phyloP scores from a whole-genome alignment of 2,888 invertebrate genomes.

The Ypsolopha scabrella region DNA sequence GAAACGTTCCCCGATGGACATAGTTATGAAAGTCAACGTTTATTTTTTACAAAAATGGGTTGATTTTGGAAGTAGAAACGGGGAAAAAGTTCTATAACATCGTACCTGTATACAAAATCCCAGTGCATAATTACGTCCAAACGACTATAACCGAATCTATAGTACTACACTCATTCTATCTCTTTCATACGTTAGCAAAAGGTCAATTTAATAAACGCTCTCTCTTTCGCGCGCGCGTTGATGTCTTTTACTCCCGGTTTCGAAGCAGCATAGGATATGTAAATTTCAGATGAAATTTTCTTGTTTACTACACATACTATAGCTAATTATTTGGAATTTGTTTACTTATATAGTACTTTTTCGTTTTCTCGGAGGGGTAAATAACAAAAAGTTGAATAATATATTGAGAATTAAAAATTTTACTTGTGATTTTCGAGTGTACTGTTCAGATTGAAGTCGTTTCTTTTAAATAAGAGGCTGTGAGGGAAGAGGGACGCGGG shows the following conservation, averaged over 20 bases:
- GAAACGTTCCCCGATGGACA: too few species aligned
- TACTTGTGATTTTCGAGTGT: constrained; percentile 14
- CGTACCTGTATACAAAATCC: constrained; percentile 51
- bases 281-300: constrained; percentile 15
- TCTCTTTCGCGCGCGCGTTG: constrained; percentile 49
- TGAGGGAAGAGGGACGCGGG: constrained; percentile 18
- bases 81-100: constrained; percentile 13
- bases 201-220: constrained; percentile 21
- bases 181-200: constrained; percentile 25
- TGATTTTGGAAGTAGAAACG: too few species aligned
- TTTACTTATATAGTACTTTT: too few species aligned
- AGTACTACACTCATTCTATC: constrained; percentile 32
- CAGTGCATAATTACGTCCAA: constrained; percentile 41
- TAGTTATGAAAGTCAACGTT: too few species aligned
- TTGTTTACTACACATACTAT: neutral
- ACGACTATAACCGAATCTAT: neutral
- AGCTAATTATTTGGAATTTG: too few species aligned
- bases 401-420: too few species aligned
- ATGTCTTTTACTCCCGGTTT: constrained; percentile 56
- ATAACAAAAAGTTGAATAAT: too few species aligned
- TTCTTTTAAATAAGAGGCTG: constrained; percentile 44
- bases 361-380: too few species aligned
- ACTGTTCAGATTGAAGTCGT: constrained; percentile 30
- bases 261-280: constrained; percentile 26
- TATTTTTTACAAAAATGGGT: too few species aligned